Base-by-base conservation (phyloP, 2,797 vertebrate species). In the Oophaga sylvatica region DNA sequence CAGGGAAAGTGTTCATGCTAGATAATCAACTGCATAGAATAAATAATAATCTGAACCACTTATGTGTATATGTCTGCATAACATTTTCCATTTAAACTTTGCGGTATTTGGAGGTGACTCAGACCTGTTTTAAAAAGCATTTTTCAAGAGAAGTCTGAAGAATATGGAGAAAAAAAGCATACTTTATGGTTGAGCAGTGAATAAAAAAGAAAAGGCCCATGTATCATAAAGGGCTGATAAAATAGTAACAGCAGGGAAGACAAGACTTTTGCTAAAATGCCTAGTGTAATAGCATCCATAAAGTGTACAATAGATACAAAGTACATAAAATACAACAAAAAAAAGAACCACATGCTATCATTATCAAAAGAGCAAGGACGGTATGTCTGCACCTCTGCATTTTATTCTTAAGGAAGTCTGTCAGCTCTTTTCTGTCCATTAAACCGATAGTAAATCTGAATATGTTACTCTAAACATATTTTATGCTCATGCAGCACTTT, bases 11-110 rank as follows among this genome's bases (percentile, higher is more conserved):
- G 91, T 87, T 92, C 91, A 92, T 13, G 88, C 87, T 90, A 91
- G 90, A 92, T 93, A 92, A 92, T 90, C 84, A 90, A 91, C 29
- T 91, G 89, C 91, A 91, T 91, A 84, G 84, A 65, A 84, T 85
- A 90, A 92, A 92, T 92, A 91, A 77, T 9, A 62, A 62, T 65
- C n/a, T 22, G 70, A 85, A 80, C 80, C 67, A 85, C 83, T 88
- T 75, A 85, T 57, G 78, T 76, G 78, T 60, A 26, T 59, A 35
- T 77, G 41, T 81, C 57, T 77, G 78, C 45, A 73, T 88, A 80
- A 75, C 68, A 81, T n/a, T 65, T 70, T 81, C 77, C 76, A 85
- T 77, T 85, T 81, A 63, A 85, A 77, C 77, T 75, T 48, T 15
- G 31, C 20, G n/a, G 19, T 57, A 62, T 63, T 81, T 16, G 31